Evolutionary conservation across 2,797 vertebrate genomes (phyloP).

Genomic region (Chloroceryle amazona): DNA sequence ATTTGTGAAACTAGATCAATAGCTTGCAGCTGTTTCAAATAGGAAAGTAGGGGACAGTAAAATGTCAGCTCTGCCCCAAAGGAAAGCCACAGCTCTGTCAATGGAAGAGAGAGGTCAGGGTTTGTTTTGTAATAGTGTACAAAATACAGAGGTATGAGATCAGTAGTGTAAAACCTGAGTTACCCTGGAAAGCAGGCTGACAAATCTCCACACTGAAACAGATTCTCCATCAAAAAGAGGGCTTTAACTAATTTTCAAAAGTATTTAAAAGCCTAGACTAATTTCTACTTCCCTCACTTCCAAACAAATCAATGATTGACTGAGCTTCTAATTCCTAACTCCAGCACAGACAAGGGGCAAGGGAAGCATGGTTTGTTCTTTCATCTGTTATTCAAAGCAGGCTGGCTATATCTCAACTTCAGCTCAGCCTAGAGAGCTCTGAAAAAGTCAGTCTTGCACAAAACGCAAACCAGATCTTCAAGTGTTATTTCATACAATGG

Average conservation of each 20-base stretch:
- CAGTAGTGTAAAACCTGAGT: neutral
- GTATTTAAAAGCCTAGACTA: neutral
- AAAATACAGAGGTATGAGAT: neutral
- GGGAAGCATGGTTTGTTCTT: neutral
- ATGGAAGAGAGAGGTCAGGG: neutral
- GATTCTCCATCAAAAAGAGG: neutral
- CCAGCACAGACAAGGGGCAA: neutral
- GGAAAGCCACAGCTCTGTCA: neutral
- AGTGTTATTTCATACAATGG: neutral
- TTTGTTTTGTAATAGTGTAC: neutral
- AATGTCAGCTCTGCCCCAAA: neutral
- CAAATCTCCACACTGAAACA: neutral
- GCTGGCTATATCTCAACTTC: neutral
- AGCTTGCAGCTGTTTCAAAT: rapidly evolving
- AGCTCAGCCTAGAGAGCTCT: neutral
- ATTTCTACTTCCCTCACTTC: neutral
- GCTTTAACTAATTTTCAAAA: neutral
- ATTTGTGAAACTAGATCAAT: rapidly evolving
- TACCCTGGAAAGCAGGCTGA: neutral
- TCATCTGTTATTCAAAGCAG: neutral
- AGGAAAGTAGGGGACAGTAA: neutral
- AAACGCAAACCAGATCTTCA: neutral
- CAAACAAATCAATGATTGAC: neutral
- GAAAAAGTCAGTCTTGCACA: neutral
- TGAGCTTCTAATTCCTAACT: neutral